Evolutionary conservation across 2,113 vertebrate species (phyloP), one percentile per base, ranked within the genome.

Genomic region (Tupaia chinensis): DNA sequence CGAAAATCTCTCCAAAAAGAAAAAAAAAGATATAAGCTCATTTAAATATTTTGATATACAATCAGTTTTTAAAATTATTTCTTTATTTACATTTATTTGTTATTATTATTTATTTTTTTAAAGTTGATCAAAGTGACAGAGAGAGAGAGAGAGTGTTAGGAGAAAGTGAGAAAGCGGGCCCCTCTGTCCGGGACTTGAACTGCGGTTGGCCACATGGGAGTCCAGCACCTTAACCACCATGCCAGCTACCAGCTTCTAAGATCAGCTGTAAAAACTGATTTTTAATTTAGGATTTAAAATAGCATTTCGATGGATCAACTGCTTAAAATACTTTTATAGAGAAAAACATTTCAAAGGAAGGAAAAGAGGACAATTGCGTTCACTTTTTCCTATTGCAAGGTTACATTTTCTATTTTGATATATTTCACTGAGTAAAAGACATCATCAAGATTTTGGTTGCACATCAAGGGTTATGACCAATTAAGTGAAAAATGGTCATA

Each of bases 371-470:
- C 7, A 72, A 58, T n/a, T 68, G 3, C 22, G 32, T 66, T 74
- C 16, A 44, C 29, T 83, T 83, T 94, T 72, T 76, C 87, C 61
- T 65, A 5, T 32, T 32, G 78, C 10, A 77, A 81, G 61, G 5
- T 44, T 44, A 44, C 44, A 44, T 44, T 5, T 97, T 97, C 87
- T 87, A 29, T 88, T 84, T 83, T 93, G 85, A 93, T 87, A 53
- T 73, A 95, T 89, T 96, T 97, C 27, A 88, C 95, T 97, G 95
- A 83, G 29, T 63, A 69, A 95, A 96, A 83, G 56, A n/a, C 1
- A 87, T 93, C 96, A 82, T 96, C 63, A 87, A 94, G 25, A 96
- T 79, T 93, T 92, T 89, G 81, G 85, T 97, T 70, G 5, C 79
- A 93, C 90, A 81, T 93, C 94, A 89, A 94, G 2, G 11, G 61